phyloP scores from a whole-genome alignment of 2,113 vertebrate species.

The Morone chrysops region DNA sequence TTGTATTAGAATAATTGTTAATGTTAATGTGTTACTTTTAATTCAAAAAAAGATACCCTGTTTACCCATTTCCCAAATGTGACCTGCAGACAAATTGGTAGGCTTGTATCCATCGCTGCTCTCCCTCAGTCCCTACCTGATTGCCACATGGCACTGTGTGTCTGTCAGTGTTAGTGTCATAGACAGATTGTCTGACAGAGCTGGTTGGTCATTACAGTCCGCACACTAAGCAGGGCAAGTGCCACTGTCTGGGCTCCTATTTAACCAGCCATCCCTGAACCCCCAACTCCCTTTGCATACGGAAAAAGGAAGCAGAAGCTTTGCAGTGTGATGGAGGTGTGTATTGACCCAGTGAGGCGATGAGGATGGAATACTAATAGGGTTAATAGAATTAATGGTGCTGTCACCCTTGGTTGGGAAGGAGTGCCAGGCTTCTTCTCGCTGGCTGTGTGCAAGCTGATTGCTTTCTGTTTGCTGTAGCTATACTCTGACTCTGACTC shows the following conservation, averaged over 20 bases:
- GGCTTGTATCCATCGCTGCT: neutral
- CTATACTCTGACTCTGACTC: slow-evolving; percentile 15
- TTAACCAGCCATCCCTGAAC: slow-evolving; percentile 48
- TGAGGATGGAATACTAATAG: slow-evolving; percentile 79
- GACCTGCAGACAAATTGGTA: slow-evolving; percentile 5
- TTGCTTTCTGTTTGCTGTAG: slow-evolving; percentile 41
- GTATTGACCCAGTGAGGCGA: slow-evolving; percentile 69
- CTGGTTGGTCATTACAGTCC: slow-evolving; percentile 18
- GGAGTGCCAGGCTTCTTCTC: slow-evolving; percentile 45
- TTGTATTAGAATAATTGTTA: neutral
- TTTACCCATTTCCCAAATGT: slow-evolving; percentile 25
- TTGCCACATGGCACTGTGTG: neutral
- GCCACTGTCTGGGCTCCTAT: slow-evolving; percentile 35
- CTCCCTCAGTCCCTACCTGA: slow-evolving; percentile 3
- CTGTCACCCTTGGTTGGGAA: slow-evolving; percentile 71
- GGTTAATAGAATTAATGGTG: slow-evolving; percentile 81
- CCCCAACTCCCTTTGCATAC: slow-evolving; percentile 42
- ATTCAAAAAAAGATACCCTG: neutral
- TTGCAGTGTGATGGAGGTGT: slow-evolving; percentile 74
- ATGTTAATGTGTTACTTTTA: neutral
- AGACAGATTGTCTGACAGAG: slow-evolving; percentile 2
- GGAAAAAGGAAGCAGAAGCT: slow-evolving; percentile 46
- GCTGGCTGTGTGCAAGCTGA: slow-evolving; percentile 42
- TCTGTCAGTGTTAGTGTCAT: neutral
- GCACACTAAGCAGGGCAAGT: slow-evolving; percentile 17